A percentile compares a stretch with the other conserved stretches of the same genome.
Conservation (phyloP, 1,140 invertebrate genomes). For the Steinernema khuongi region DNA sequence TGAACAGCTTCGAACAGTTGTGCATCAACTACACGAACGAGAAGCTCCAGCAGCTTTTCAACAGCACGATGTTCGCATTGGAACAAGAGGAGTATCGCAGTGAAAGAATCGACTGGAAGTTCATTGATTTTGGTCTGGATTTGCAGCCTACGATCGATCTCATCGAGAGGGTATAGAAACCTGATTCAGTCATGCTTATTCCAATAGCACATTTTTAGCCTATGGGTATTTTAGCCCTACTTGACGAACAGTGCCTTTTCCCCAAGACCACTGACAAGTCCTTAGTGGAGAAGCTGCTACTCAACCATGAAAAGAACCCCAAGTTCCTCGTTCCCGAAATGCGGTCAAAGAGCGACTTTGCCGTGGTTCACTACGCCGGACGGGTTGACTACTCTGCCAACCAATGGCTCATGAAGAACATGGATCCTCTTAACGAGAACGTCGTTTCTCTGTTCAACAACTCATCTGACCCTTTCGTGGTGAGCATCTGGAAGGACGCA, state of each 20-base stretch:
- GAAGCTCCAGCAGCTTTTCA: conserved; percentile 97
- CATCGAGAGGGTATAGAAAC: conserved; percentile 77
- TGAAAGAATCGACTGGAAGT: conserved; percentile 99
- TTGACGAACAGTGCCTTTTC: conserved; percentile 99
- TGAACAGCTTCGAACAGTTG: conserved; percentile 94
- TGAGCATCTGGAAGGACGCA: conserved; percentile 97
- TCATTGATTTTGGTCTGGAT: conserved; percentile 98
- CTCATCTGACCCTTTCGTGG: conserved; percentile 90
- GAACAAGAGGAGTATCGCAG: conserved; percentile 99
- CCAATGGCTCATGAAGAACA: conserved; percentile 98
- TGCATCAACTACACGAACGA: conserved; percentile 99
- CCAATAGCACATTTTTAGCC: conserved; percentile 64
- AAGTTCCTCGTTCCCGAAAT: conserved; percentile 99
- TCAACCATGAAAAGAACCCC: conserved; percentile 80
- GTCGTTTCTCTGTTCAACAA: conserved; percentile 87
- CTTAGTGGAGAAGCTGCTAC: conserved; percentile 91
- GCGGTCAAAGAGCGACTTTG: conserved; percentile 78
- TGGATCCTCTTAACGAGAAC: conserved; percentile 98
- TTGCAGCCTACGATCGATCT: conserved; percentile 97
- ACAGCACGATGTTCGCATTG: conserved; percentile 99
- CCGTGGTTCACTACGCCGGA: conserved; percentile 97
- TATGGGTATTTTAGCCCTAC: conserved; percentile 93
- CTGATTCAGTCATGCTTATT: conserved; percentile 15
- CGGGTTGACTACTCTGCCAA: conserved; percentile 86
- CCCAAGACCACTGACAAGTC: conserved; percentile 98